Percentiles rank a stretch among this genome's conserved stretches.
phyloP scores from a whole-genome alignment of 2,797 vertebrate genomes.

The Onychomys torridus region DNA sequence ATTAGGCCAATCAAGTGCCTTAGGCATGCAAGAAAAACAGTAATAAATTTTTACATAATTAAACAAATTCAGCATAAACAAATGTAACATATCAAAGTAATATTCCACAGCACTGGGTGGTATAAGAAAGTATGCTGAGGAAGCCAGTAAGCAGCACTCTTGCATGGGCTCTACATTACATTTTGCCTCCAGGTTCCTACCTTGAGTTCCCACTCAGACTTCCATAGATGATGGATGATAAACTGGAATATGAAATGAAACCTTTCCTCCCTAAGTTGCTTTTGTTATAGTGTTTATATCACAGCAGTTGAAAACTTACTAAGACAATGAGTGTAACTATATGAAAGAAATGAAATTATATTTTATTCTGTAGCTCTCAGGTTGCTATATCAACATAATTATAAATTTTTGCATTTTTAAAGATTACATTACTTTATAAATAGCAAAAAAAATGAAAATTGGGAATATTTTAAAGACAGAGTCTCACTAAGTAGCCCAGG shows the following conservation, averaged over 20 bases:
- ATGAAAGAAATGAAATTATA: neutral
- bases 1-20: neutral
- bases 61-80: neutral
- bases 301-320: neutral
- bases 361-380: neutral
- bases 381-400: neutral
- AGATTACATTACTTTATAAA: neutral
- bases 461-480: neutral
- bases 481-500: neutral
- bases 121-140: neutral
- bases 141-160: neutral
- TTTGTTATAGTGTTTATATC: neutral
- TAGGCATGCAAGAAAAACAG: neutral
- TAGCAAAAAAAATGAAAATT: neutral
- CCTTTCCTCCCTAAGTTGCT: neutral
- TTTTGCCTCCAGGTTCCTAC: neutral
- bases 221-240: neutral
- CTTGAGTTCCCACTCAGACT: neutral
- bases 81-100: neutral
- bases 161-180: neutral
- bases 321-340: neutral
- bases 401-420: neutral
- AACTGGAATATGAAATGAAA: neutral
- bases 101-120: neutral
- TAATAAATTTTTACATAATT: neutral